phyloP scores from a whole-genome alignment of 2,888 invertebrate genomes.

The Hecatera dysodea region DNA sequence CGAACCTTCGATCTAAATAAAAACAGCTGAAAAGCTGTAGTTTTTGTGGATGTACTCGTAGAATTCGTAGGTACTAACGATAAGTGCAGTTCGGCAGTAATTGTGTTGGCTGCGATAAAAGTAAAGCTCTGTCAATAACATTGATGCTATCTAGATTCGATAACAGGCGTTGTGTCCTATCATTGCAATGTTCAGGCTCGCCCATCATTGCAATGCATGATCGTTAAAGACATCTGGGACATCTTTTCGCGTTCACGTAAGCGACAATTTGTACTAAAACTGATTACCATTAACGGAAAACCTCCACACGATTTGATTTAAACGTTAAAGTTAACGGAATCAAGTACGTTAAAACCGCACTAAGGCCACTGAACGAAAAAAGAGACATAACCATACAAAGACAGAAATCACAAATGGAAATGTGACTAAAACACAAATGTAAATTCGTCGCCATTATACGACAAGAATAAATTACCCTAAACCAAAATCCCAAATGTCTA shows the following conservation, averaged over 20 bases:
- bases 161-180: slow-evolving; percentile 38
- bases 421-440: slow-evolving; percentile 1
- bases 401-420: background rate
- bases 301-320: too few relatives aligned
- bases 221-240: background rate
- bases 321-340: too few relatives aligned
- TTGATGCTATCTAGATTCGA: slow-evolving; percentile 44
- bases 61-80: slow-evolving; percentile 31
- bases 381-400: background rate
- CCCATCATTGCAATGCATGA: slow-evolving; percentile 22
- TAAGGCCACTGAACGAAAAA: too few relatives aligned
- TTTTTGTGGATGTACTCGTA: slow-evolving; percentile 30
- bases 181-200: slow-evolving; percentile 30
- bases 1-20: slow-evolving; percentile 30
- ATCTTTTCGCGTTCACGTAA: too few relatives aligned
- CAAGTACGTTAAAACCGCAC: too few relatives aligned
- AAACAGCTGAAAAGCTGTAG: slow-evolving; percentile 17
- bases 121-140: slow-evolving; percentile 51
- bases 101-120: slow-evolving; percentile 40
- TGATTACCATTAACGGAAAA: too few relatives aligned
- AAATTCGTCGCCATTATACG: slow-evolving; percentile 18
- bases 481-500: slow-evolving; percentile 48
- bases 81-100: slow-evolving; percentile 46
- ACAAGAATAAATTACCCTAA: slow-evolving; percentile 41
- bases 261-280: too few relatives aligned